phyloP scores from a whole-genome alignment of 2,797 vertebrate genomes.

The Syncerus caffer region DNA sequence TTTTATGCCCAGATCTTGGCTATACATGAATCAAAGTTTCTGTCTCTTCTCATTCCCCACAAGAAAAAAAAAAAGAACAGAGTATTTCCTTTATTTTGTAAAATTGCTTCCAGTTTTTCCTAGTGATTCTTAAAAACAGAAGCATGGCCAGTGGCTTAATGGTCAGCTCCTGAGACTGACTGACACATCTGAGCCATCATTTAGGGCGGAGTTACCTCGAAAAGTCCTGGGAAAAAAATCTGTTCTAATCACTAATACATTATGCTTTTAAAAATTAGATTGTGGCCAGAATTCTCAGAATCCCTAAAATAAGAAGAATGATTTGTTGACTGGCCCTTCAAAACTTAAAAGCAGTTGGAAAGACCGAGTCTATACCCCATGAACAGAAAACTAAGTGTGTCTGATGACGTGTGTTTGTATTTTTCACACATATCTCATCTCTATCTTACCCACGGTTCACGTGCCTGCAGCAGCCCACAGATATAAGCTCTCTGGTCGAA shows the following conservation, averaged over 20 bases:
- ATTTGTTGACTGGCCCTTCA: not conserved
- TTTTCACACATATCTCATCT: not conserved
- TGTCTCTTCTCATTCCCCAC: not conserved
- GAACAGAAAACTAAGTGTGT: no score
- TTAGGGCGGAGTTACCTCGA: not conserved
- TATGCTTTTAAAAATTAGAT: constrained; percentile 40
- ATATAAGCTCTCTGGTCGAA: not conserved
- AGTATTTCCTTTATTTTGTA: constrained; percentile 3
- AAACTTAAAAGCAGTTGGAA: not conserved
- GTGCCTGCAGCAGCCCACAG: not conserved
- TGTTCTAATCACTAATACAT: not conserved
- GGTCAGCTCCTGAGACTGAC: not conserved
- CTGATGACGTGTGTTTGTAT: not conserved
- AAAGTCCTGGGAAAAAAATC: not conserved
- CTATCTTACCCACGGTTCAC: accelerated
- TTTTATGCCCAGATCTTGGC: not conserved
- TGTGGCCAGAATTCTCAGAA: not conserved
- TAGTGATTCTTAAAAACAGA: constrained; percentile 10
- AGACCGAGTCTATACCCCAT: no score
- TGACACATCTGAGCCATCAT: not conserved
- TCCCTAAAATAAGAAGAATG: not conserved
- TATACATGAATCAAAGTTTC: not conserved
- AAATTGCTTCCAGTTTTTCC: constrained; percentile 19
- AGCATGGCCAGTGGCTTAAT: not conserved
- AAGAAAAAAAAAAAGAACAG: not conserved